Conservation (phyloP, 2,797 vertebrate genomes). For the Neosilurus hyrtlii region DNA sequence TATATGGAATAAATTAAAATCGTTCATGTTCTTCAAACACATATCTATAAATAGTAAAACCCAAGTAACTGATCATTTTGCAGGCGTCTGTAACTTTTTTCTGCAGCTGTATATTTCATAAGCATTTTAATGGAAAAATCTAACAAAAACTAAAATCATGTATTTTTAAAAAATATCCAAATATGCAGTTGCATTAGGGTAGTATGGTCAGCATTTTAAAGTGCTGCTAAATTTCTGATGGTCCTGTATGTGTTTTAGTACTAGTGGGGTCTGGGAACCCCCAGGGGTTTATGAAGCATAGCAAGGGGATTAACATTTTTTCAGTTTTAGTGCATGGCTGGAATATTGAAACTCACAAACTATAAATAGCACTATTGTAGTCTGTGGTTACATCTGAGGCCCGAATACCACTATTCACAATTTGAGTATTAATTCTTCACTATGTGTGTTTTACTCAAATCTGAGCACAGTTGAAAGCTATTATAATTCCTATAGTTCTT, state of each 20-base stretch:
- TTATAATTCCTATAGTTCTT: background rate
- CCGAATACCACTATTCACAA: background rate
- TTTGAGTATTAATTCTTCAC: background rate
- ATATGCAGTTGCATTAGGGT: background rate
- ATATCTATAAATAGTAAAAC: no score
- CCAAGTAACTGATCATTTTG: no score
- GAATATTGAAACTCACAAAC: background rate
- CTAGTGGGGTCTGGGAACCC: background rate
- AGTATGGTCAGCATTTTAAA: background rate
- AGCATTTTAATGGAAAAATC: no score
- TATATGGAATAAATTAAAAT: no score
- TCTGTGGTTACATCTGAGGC: background rate
- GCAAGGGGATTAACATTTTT: slow-evolving; percentile 1
- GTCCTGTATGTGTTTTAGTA: background rate
- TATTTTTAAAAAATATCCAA: background rate
- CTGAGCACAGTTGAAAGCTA: background rate
- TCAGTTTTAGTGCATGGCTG: background rate
- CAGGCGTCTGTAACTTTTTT: no score
- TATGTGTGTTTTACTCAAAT: background rate
- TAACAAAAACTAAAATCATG: background rate
- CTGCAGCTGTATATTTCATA: no score
- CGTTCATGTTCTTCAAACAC: no score
- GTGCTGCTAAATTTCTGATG: background rate
- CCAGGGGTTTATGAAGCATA: background rate
- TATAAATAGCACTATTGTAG: background rate